Evolutionary conservation across 2,113 vertebrate species (phyloP).

Genomic region (Apteryx mantelli): DNA sequence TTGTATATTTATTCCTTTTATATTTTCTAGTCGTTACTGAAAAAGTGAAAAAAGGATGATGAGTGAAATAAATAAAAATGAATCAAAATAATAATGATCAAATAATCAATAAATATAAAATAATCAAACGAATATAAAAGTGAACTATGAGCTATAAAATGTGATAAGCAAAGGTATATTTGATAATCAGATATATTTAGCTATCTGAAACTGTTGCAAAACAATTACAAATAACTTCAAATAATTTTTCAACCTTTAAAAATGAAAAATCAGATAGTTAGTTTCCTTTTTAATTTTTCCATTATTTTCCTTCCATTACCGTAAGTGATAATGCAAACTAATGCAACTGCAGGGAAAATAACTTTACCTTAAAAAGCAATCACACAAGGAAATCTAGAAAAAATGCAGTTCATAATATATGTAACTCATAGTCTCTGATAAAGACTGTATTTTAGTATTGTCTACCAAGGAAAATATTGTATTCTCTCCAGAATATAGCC

Average conservation of each 20-base stretch:
- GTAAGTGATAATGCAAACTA: too few species aligned
- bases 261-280: too few species aligned
- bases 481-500: not conserved
- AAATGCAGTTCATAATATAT: too few species aligned
- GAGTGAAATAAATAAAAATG: not conserved
- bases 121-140: not conserved
- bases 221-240: too few species aligned
- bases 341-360: too few species aligned
- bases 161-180: not conserved
- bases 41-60: not conserved
- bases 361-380: too few species aligned
- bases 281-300: too few species aligned
- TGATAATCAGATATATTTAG: not conserved
- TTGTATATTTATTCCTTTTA: not conserved
- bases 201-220: not conserved
- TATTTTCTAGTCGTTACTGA: not conserved
- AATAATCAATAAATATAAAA: not conserved
- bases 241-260: not conserved
- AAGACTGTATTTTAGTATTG: not conserved
- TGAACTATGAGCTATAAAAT: not conserved
- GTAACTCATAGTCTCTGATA: too few species aligned
- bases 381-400: too few species aligned
- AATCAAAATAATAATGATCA: not conserved
- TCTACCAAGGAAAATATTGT: not conserved
- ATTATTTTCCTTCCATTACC: too few species aligned